phyloP scores from a whole-genome alignment of 2,888 invertebrate genomes.

The Spialia ferax region DNA sequence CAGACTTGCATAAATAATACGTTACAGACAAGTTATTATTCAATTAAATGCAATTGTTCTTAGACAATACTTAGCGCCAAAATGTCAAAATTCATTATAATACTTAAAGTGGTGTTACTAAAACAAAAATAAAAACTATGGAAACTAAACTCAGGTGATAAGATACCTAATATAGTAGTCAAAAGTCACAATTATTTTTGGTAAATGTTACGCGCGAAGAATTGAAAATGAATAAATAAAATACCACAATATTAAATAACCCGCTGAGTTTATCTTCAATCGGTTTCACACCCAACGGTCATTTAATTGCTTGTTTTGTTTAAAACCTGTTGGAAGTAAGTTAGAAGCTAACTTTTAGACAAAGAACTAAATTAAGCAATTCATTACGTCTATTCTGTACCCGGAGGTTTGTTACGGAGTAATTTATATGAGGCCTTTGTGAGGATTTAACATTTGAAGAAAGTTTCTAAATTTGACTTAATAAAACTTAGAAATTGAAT shows the following conservation, averaged over 20 bases:
- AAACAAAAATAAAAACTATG: background rate
- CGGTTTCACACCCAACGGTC: constrained; percentile 10
- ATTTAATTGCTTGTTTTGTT: constrained; percentile 19
- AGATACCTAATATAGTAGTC: background rate
- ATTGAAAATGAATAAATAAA: constrained; percentile 8
- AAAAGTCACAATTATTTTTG: background rate
- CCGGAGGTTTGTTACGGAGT: background rate
- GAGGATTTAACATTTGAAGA: no score
- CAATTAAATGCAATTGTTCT: no score
- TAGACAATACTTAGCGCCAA: no score
- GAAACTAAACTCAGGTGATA: background rate
- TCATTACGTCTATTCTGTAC: constrained; percentile 8
- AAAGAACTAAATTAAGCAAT: constrained; percentile 19
- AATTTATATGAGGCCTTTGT: background rate
- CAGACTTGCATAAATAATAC: no score
- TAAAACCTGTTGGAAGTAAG: constrained; percentile 7
- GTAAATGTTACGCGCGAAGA: constrained; percentile 4
- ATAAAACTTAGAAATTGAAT: background rate
- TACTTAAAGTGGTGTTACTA: no score
- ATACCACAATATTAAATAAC: constrained; percentile 1
- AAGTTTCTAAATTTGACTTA: background rate
- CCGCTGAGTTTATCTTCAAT: constrained; percentile 5
- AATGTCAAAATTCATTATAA: no score
- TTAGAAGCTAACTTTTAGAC: constrained; percentile 12
- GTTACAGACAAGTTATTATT: no score